phyloP scores from a whole-genome alignment of 53 echinoderm and acorn worm species.

The Antedon mediterranea region DNA sequence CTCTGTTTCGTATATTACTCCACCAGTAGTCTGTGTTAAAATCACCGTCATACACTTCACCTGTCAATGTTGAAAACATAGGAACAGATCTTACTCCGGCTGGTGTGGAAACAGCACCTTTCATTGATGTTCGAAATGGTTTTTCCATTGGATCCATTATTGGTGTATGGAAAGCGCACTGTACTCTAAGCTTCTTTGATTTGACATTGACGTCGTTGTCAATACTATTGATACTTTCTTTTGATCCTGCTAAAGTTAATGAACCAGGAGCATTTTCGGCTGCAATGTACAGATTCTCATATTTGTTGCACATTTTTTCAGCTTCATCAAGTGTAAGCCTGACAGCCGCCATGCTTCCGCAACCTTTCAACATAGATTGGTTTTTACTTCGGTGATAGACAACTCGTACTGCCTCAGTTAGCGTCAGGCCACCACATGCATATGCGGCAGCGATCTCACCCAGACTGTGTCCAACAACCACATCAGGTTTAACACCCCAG shows the following conservation, averaged over 20 bases:
- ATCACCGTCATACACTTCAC: conserved; percentile 47
- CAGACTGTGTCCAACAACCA: conserved; percentile 75
- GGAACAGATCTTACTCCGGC: conserved; percentile 31
- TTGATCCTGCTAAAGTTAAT: conserved; percentile 55
- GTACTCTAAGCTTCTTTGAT: conserved; percentile 72
- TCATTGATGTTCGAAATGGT: conserved; percentile 57
- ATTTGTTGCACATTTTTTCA: conserved; percentile 45
- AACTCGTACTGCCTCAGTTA: conserved; percentile 61
- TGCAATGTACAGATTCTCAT: conserved; percentile 55
- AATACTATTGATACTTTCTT: conserved; percentile 37
- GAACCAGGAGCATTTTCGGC: conserved; percentile 78
- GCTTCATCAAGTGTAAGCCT: conserved; percentile 47
- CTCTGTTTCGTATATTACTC: conserved; percentile 63
- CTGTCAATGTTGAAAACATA: conserved; percentile 65
- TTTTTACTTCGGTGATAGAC: conserved; percentile 73
- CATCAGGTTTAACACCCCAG: conserved; percentile 75
- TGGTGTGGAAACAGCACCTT: conserved; percentile 39
- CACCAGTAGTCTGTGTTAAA: conserved; percentile 82
- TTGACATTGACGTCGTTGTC: conserved; percentile 45
- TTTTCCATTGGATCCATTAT: conserved; percentile 81
- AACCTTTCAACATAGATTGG: conserved; percentile 64
- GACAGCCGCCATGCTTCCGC: conserved; percentile 86
- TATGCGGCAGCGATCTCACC: conserved; percentile 94
- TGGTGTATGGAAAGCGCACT: conserved; percentile 84
- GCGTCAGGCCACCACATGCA: conserved; percentile 59